Evolutionary conservation across 1,140 invertebrate genomes (phyloP).

Genomic region (Drosophila sp.): DNA sequence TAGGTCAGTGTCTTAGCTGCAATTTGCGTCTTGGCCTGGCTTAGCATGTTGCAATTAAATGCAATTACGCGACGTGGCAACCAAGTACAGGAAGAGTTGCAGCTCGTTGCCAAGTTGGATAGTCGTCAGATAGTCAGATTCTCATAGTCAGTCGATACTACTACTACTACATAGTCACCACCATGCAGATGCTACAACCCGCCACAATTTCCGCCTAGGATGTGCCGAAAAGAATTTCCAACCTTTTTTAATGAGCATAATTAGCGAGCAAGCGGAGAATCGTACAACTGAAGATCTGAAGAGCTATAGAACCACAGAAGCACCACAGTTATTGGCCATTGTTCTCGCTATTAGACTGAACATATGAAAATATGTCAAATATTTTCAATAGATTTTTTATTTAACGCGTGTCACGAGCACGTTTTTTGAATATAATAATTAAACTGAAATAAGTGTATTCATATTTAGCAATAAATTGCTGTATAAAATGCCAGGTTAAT

Average conservation of each 20-base stretch:
- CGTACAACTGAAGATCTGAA: conserved; percentile 25
- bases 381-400: conserved; percentile 44
- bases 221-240: conserved; percentile 58
- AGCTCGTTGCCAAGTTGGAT: conserved; percentile 7
- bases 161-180: no score
- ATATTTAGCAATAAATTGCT: background rate
- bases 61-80: conserved; percentile 61
- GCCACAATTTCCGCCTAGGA: conserved; percentile 80
- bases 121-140: no score
- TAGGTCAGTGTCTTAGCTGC: conserved; percentile 81
- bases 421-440: background rate
- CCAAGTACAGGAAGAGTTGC: conserved; percentile 43
- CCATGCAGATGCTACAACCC: conserved; percentile 19
- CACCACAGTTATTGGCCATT: conserved; percentile 77
- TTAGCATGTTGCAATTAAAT: conserved; percentile 67
- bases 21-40: conserved; percentile 54
- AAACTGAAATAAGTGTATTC: background rate
- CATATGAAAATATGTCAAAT: conserved; percentile 57
- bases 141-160: no score
- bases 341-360: conserved; percentile 47
- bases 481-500: no score
- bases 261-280: conserved; percentile 47
- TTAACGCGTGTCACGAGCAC: background rate
- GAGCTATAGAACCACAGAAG: conserved; percentile 15
- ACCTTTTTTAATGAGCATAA: conserved; percentile 77